Base-by-base conservation (phyloP, 2,113 vertebrate genomes). In the Cathartes aura region DNA sequence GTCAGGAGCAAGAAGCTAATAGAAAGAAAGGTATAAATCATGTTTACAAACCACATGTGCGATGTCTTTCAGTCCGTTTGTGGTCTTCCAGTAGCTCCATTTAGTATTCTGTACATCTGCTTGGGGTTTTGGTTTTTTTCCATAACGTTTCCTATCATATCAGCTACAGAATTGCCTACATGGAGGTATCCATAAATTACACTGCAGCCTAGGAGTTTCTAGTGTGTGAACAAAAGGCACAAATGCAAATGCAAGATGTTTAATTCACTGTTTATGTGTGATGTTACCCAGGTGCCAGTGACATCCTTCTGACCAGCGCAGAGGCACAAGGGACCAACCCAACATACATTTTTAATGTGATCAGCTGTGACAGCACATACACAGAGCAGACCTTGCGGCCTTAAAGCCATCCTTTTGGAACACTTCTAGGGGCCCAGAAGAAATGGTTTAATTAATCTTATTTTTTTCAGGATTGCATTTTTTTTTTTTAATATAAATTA, bases 301-400 rank as follows among this genome's bases (percentile, higher is more conserved):
- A 98, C 98, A 98, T 98, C 97, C 93, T 97, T 97, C 97, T 98
- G 98, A 98, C 98, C 98, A 98, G 94, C 52, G 0, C 73, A 97
- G 87, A 97, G 97, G 83, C 98, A 98, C 98, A 88, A 97, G 98
- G 98, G 98, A 98, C 97, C 95, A 97, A 97, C 95, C 86, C 94
- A 97, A 96, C 98, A 98, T 98, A 98, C 97, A 98, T 98, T 98
- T 98, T 98, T 98, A 98, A 98, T 98, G 98, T 98, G 98, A 98
- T 98, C 98, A 98, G 98, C 98, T 98, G 98, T 97, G 97, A 96
- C 97, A 97, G 96, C 95, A 95, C 82, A 98, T 94, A 98, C 97
- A 98, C 96, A 98, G 83, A 97, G 94, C 97, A 98, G 98, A 98
- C 97, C 97, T 98, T 95, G 90, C 67, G 83, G 98, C 98, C 98